These are phyloP conservation scores for Malachius bipustulatus DNA, from an alignment of 2,888 invertebrate genomes.

Conservation along the genomic window DNA sequence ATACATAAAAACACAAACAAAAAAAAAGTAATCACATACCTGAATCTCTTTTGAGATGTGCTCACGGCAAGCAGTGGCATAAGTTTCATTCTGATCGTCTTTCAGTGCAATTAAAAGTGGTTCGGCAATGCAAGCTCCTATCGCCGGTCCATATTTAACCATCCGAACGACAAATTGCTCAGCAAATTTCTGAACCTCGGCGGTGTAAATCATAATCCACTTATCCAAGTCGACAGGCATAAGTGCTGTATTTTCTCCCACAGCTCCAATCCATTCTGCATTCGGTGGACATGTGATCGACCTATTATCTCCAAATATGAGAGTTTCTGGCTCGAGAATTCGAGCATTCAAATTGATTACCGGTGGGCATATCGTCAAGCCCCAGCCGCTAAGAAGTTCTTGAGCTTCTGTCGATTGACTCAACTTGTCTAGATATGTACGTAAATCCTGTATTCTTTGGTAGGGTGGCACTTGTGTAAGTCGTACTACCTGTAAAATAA, in stretches of 20 bases:
- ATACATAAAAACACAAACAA: no score
- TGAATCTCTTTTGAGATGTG: constrained; percentile 32
- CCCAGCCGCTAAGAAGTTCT: constrained; percentile 69
- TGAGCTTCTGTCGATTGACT: constrained; percentile 47
- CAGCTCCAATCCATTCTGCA: constrained; percentile 62
- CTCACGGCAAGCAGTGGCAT: constrained; percentile 45
- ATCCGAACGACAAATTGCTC: constrained; percentile 37
- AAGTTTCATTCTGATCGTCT: constrained; percentile 63
- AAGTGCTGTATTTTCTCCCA: constrained; percentile 48
- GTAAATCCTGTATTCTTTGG: constrained; percentile 57
- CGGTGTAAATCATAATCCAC: constrained; percentile 63
- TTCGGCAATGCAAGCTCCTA: constrained; percentile 55
- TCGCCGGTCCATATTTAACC: constrained; percentile 42
- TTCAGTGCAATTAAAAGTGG: constrained; percentile 48
- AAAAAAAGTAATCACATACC: constrained; percentile 19
- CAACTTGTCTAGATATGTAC: constrained; percentile 53
- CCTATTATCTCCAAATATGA: constrained; percentile 48
- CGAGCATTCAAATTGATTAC: constrained; percentile 50
- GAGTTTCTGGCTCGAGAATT: constrained; percentile 49
- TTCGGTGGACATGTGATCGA: constrained; percentile 18
- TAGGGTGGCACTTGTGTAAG: constrained; percentile 73
- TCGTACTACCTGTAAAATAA: constrained; percentile 59
- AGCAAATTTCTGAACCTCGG: constrained; percentile 47
- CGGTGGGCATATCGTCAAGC: constrained; percentile 49
- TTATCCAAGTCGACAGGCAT: constrained; percentile 53